A percentile compares a stretch with the other conserved stretches of the same genome.
Evolutionary conservation across 2,113 vertebrate species (phyloP).

Genomic region (Stegostoma tigrinum): DNA sequence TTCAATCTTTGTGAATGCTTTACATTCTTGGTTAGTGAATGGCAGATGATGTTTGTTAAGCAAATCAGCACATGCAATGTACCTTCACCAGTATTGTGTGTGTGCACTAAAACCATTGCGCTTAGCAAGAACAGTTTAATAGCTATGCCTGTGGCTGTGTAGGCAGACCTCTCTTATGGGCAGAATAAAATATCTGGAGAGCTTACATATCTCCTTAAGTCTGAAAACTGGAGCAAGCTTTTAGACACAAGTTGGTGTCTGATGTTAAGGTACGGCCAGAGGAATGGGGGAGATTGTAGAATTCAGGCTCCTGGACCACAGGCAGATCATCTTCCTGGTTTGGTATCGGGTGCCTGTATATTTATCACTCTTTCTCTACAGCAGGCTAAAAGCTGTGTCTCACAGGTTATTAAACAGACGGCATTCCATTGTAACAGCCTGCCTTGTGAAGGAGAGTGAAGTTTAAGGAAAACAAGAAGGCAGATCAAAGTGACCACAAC

Average conservation of each 20-base stretch:
- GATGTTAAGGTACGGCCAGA: not conserved
- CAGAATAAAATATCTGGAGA: not conserved
- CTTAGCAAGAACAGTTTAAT: not conserved
- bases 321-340: not conserved
- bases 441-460: not conserved
- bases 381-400: not conserved
- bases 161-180: not conserved
- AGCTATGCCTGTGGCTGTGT: not conserved
- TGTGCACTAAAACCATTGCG: not conserved
- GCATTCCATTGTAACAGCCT: not conserved
- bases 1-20: not conserved
- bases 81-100: not conserved
- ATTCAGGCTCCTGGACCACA: not conserved
- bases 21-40: not conserved
- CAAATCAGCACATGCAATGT: not conserved
- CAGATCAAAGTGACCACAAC: constrained; percentile 10
- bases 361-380: not conserved
- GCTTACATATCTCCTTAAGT: not conserved
- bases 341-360: not conserved
- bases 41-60: not conserved
- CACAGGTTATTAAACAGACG: not conserved
- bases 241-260: not conserved
- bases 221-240: not conserved
- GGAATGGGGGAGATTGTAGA: not conserved
- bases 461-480: not conserved